Evolutionary conservation across 2,888 invertebrate genomes (phyloP), one percentile per base, ranked within the genome.

Genomic region (Poecilus cupreus): DNA sequence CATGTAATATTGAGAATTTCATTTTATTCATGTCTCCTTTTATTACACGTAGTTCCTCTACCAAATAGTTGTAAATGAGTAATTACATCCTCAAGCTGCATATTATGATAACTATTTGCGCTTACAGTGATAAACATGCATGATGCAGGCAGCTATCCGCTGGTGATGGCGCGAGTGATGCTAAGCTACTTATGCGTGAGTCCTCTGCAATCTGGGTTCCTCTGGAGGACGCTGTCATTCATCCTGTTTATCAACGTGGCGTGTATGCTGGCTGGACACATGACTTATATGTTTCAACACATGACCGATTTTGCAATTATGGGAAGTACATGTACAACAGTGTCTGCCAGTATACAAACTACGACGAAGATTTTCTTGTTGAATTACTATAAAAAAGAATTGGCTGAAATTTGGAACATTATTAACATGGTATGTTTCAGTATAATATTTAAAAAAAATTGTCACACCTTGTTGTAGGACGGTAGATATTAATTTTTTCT

Each of bases 241-340:
- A 11, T 75, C 18, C 16, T 24, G 6, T 51, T 75, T 13, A 16
- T 51, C 32, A 75, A 75, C 26, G 32, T 51, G 11, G 18, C 49
- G 16, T 49, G 51, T 5, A 51, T 75, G 49, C 39, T 51, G 16
- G 18, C 32, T 10, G 74, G 49, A 13, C 49, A 75, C 20, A 26
- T 75, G 51, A 75, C 51, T 1, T 75, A 75, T 16, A 75, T 75
- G 74, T 75, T 75, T 26, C 74, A 75, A 16, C 24, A 75, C 24
- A 75, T 75, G 1, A 51, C 74, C 2, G 74, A 75, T 26, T 75
- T 75, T 8, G 74, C 74, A n/a, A 75, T 75, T 3, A 75, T 75
- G 74, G 74, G 74, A 4, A 75, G 74, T 26, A 75, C 74, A 6
- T 75, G 74, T 13, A 51, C 74, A 0, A 75, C 74, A 10, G 74